These are phyloP conservation scores for Pseudanteris insignis DNA, from an alignment of 2,888 invertebrate species.

Conservation along the genomic window DNA sequence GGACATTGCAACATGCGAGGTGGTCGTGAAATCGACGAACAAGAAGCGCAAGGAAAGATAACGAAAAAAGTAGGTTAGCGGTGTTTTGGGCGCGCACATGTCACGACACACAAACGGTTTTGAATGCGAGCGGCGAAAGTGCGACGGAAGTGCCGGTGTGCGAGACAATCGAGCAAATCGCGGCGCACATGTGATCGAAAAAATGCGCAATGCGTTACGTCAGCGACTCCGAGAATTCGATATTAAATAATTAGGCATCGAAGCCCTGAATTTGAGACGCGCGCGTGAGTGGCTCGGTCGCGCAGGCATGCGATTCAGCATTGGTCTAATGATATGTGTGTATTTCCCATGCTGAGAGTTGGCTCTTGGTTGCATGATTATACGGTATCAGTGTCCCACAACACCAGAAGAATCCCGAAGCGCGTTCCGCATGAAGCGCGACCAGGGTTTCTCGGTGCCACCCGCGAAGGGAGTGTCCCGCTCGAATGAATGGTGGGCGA, in stretches of 20 bases:
- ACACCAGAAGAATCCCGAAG: conserved; percentile 49
- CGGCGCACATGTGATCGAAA: conserved; percentile 5
- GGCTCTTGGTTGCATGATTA: conserved; percentile 54
- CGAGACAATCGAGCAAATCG: conserved; percentile 14
- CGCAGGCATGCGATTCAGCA: conserved; percentile 33
- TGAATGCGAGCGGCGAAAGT: conserved; percentile 5
- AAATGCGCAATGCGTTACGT: conserved; percentile 9
- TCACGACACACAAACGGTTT: conserved; percentile 20
- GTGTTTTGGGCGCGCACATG: conserved; percentile 21
- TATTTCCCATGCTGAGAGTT: conserved; percentile 58
- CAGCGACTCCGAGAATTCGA: conserved; percentile 45
- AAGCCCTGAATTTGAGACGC: conserved; percentile 49
- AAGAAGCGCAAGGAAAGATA: conserved; percentile 29
- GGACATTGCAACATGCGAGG: conserved; percentile 15
- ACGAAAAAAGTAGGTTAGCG: conserved; percentile 30
- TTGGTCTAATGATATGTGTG: conserved; percentile 59
- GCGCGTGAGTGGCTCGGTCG: no score
- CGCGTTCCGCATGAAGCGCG: conserved; percentile 39
- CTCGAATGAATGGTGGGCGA: conserved; percentile 54
- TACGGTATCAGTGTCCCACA: conserved; percentile 60
- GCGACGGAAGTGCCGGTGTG: conserved; percentile 19
- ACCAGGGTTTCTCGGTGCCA: conserved; percentile 40
- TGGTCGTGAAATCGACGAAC: conserved; percentile 20
- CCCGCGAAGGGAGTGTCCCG: conserved; percentile 53
- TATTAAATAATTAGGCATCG: conserved; percentile 52